Conservation (phyloP, 2,888 invertebrate species). For the Macaria notata region DNA sequence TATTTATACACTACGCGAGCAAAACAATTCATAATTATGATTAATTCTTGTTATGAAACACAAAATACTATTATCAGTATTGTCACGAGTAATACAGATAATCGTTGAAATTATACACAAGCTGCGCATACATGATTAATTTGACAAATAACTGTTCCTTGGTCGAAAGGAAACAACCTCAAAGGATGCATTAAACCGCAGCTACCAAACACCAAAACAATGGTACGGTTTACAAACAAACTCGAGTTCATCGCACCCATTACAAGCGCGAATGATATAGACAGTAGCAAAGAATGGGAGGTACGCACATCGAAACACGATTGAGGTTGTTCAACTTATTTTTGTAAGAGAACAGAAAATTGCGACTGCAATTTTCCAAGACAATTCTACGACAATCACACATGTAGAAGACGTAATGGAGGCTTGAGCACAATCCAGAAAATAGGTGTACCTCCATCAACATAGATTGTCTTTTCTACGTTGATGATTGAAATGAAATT, state of each 20-base stretch:
- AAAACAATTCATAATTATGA: too few species aligned
- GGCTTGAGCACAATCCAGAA: slow-evolving; percentile 28
- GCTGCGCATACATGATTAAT: slow-evolving; percentile 10
- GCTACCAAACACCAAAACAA: slow-evolving; percentile 33
- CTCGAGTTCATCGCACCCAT: slow-evolving; percentile 53
- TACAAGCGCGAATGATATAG: slow-evolving; percentile 44
- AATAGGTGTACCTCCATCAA: slow-evolving; percentile 21
- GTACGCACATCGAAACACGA: slow-evolving; percentile 44
- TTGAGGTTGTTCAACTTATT: slow-evolving; percentile 70
- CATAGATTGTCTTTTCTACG: slow-evolving; percentile 20
- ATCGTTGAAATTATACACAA: slow-evolving; percentile 1
- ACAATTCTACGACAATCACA: slow-evolving; percentile 41
- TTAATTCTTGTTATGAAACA: too few species aligned
- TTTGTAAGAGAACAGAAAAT: slow-evolving; percentile 55
- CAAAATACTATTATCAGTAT: background rate
- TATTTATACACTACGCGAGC: too few species aligned
- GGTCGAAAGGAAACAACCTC: slow-evolving; percentile 11
- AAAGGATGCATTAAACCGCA: slow-evolving; percentile 23
- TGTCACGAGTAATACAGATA: slow-evolving; percentile 1
- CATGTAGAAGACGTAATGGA: slow-evolving; percentile 27
- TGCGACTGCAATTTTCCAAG: slow-evolving; percentile 53
- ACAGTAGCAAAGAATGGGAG: slow-evolving; percentile 42
- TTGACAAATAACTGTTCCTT: slow-evolving; percentile 20
- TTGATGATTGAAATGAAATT: slow-evolving; percentile 16
- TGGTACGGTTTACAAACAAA: slow-evolving; percentile 69